A percentile compares a stretch with the other conserved stretches of the same genome.
Evolutionary conservation across 2,888 invertebrate species (phyloP).

Genomic region (Rotaria macrura): DNA sequence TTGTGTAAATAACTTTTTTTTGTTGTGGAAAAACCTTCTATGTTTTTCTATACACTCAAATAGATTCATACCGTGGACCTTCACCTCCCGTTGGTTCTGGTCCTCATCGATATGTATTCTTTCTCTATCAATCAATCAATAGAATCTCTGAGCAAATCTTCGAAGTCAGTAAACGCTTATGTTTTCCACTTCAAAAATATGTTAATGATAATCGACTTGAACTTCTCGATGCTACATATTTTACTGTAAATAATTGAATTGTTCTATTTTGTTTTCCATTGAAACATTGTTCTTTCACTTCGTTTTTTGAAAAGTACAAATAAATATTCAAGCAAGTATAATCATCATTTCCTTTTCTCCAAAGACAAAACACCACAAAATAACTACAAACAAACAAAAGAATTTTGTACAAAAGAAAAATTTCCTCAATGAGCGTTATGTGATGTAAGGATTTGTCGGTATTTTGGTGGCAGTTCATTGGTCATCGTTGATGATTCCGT

Average conservation of each 20-base stretch:
- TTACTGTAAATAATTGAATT: neutral
- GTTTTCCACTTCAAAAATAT: neutral
- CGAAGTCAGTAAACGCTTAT: neutral
- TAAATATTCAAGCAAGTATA: neutral
- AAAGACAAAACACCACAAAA: too few species aligned
- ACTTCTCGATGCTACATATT: neutral
- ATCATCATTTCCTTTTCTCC: too few species aligned
- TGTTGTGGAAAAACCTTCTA: too few species aligned
- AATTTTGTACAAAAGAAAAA: too few species aligned
- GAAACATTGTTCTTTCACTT: neutral
- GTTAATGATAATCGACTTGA: neutral
- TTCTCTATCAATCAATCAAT: neutral
- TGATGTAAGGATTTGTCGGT: neutral
- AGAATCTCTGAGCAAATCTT: neutral
- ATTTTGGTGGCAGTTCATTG: constrained; percentile 7
- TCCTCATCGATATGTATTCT: neutral
- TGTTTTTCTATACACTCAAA: too few species aligned
- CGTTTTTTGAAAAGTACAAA: neutral
- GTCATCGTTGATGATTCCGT: neutral
- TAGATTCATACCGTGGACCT: neutral
- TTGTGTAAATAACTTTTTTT: neutral
- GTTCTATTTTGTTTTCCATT: neutral
- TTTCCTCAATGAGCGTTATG: neutral
- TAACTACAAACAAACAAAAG: too few species aligned
- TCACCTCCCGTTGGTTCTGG: neutral